A percentile compares a stretch with the other conserved stretches of the same genome.
Evolutionary conservation across 1,140 invertebrate species (phyloP).

Genomic region (Charaxes varanes): DNA sequence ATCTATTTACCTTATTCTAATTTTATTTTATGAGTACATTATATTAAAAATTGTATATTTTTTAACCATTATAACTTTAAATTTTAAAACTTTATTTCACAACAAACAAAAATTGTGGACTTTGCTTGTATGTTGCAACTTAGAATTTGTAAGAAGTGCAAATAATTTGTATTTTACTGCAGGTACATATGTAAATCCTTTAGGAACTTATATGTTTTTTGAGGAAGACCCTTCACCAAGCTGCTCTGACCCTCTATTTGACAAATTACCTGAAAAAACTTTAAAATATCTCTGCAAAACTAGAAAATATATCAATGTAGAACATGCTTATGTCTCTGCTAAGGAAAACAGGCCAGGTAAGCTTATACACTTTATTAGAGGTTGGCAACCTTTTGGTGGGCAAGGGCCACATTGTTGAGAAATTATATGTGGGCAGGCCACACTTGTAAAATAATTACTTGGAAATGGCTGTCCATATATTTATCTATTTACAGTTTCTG

Average conservation of each 20-base stretch:
- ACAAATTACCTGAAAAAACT: slow-evolving; percentile 53
- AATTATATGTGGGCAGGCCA: no score
- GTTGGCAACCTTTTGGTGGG: no score
- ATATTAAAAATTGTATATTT: no score
- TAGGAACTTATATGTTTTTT: slow-evolving; percentile 69
- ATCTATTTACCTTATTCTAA: no score
- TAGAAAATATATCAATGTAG: slow-evolving; percentile 53
- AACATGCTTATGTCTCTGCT: slow-evolving; percentile 62
- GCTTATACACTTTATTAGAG: slow-evolving; percentile 8
- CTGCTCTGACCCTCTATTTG: slow-evolving; percentile 53
- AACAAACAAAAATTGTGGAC: no score
- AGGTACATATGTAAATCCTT: slow-evolving; percentile 56
- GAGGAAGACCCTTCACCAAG: slow-evolving; percentile 45
- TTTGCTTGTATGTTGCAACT: no score
- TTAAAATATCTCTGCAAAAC: slow-evolving; percentile 61
- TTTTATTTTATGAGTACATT: no score
- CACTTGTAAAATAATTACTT: no score
- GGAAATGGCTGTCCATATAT: neutral
- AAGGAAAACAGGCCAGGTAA: slow-evolving; percentile 44
- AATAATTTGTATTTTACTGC: slow-evolving; percentile 24
- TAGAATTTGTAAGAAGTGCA: no score
- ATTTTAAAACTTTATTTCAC: no score
- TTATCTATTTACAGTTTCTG: slow-evolving; percentile 1
- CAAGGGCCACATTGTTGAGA: no score
- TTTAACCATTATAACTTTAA: no score